Evolutionary conservation across 2,113 vertebrate genomes (phyloP).

Genomic region (Gymnorhina tibicen): DNA sequence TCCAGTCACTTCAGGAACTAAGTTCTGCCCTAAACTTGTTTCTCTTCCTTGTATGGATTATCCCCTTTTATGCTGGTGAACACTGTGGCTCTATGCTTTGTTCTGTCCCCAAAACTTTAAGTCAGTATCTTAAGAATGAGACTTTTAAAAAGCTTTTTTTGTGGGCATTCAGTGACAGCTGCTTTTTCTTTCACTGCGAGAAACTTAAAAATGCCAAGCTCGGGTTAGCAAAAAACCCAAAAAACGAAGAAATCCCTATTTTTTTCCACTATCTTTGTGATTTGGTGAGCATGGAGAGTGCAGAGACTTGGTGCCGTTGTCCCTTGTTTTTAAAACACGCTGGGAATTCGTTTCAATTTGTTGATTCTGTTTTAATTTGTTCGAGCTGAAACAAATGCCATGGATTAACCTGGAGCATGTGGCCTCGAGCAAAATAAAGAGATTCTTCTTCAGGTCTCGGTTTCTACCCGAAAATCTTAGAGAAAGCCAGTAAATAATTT

Average conservation of each 20-base stretch:
- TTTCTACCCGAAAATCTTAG: not conserved
- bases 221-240: not conserved
- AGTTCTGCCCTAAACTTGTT: not conserved
- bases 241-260: not conserved
- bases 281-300: not conserved
- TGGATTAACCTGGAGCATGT: not conserved
- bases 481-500: not conserved
- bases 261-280: not conserved
- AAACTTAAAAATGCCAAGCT: not conserved
- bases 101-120: not conserved
- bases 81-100: fast-evolving
- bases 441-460: not conserved
- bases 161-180: not conserved
- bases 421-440: not conserved
- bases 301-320: not conserved
- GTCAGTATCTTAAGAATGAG: not conserved
- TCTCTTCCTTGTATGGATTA: not conserved
- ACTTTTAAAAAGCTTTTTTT: not conserved
- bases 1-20: not conserved
- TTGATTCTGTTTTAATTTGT: not conserved
- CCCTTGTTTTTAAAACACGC: not conserved
- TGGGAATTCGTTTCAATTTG: not conserved
- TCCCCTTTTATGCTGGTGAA: not conserved
- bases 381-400: not conserved
- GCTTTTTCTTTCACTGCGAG: not conserved